Evolutionary conservation across 2,113 vertebrate genomes (phyloP), one percentile per base, ranked within the genome.

Genomic region (Empidonax alnorum): DNA sequence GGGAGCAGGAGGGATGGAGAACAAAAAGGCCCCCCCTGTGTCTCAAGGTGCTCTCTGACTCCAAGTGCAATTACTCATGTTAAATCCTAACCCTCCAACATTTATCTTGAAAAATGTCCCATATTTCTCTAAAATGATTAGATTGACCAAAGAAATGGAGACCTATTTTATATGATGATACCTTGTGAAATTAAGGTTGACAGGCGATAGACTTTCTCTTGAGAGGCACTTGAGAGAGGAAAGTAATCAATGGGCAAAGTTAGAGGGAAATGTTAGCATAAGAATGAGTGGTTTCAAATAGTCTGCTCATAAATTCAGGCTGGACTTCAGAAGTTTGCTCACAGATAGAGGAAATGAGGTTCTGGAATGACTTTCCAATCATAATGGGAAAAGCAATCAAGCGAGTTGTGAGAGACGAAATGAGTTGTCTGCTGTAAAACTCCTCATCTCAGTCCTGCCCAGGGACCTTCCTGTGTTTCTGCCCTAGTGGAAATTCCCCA

Each of bases 231-330:
- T 89, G 50, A 68, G 87, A 84, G 68, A 91, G 77, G 76, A 94
- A 94, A 94, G 86, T 84, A 96, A 94, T 94, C 89, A 95, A 84
- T 75, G 65, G 56, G 89, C 73, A 93, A 94, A 92, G 50, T 78
- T 52, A 56, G 21, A 52, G 81, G 89, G 73, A 91, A 94, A 94
- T 89, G 80, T 95, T 96, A 94, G 76, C 73, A 84, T 92, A 94
- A 94, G 93, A 95, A 84, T 41, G 44, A 89, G n/a, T 65, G 33
- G 65, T 80, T 89, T 95, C 84, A 81, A 92, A 87, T 63, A 84
- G 56, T 27, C 61, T 96, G 71, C 68, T 95, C 91, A 94, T 92
- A 91, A 95, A 95, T 96, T 95, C 89, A 25, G 3, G 41, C 69
- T 91, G 80, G 91, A 92, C 86, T 92, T 84, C 33, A 78, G 66